Conservation (phyloP, 1,140 invertebrate genomes). For the Euwallacea fornicatus region DNA sequence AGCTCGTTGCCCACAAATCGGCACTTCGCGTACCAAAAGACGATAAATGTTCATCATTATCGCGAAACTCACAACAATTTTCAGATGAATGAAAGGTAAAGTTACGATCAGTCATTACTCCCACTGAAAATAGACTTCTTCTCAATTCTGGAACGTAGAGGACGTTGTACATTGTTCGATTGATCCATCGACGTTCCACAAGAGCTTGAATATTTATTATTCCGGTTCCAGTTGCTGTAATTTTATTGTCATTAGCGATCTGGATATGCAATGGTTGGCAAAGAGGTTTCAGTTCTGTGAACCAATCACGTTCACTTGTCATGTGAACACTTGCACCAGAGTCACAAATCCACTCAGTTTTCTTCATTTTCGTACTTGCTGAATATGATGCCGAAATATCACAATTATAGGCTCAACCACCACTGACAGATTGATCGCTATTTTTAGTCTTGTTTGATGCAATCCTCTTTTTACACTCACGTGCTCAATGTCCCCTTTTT, state of each 20-base stretch:
- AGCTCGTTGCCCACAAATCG: slow-evolving; percentile 34
- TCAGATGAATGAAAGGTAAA: slow-evolving; percentile 28
- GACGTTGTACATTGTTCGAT: slow-evolving; percentile 27
- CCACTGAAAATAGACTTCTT: slow-evolving; percentile 31
- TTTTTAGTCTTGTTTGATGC: slow-evolving; percentile 1
- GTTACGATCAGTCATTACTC: slow-evolving; percentile 26
- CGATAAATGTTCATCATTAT: slow-evolving; percentile 23
- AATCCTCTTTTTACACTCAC: slow-evolving; percentile 25
- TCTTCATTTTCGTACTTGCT: slow-evolving; percentile 1
- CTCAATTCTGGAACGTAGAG: slow-evolving; percentile 23
- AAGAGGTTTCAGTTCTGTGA: slow-evolving; percentile 10
- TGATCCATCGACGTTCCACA: slow-evolving; percentile 20
- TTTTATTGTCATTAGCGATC: slow-evolving; percentile 41
- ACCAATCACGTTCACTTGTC: slow-evolving; percentile 1
- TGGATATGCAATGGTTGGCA: slow-evolving; percentile 19
- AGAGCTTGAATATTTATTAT: slow-evolving; percentile 39
- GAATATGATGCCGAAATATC: slow-evolving; percentile 15
- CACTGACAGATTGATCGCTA: not conserved
- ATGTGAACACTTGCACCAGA: slow-evolving; percentile 25
- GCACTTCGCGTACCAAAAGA: slow-evolving; percentile 15
- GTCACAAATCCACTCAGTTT: slow-evolving; percentile 25
- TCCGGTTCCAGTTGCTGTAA: slow-evolving; percentile 40
- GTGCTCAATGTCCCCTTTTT: slow-evolving; percentile 20
- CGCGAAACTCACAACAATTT: slow-evolving; percentile 26
- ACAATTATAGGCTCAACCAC: slow-evolving; percentile 20